A percentile compares a stretch with the other conserved stretches of the same genome.
Conservation (phyloP, 2,888 invertebrate species). For the Helicoverpa assulta region DNA sequence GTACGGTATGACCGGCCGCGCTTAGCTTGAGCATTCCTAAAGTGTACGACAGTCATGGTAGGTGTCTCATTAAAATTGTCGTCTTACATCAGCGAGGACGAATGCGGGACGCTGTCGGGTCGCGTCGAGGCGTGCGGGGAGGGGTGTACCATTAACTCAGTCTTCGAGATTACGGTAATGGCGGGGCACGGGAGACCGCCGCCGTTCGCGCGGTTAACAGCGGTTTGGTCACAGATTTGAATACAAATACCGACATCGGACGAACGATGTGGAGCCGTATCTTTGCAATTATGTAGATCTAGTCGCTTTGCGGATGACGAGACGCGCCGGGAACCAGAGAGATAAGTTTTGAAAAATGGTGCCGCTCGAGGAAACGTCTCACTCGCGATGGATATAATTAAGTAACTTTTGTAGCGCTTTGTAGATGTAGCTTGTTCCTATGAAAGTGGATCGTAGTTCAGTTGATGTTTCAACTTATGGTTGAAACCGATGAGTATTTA, state of each 20-base stretch:
- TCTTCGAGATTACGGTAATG: slow-evolving; percentile 63
- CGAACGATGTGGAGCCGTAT: slow-evolving; percentile 60
- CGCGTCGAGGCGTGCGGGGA: slow-evolving; percentile 3
- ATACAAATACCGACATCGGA: slow-evolving; percentile 65
- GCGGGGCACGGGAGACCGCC: slow-evolving; percentile 47
- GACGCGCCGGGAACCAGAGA: slow-evolving; percentile 47
- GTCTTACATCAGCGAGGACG: slow-evolving; percentile 53
- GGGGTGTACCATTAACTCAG: slow-evolving; percentile 56
- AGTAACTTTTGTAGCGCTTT: slow-evolving; percentile 29
- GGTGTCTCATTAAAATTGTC: slow-evolving; percentile 62
- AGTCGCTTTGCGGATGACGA: slow-evolving; percentile 55
- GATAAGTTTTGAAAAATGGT: slow-evolving; percentile 57
- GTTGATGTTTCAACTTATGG: slow-evolving; percentile 26
- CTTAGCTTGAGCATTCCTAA: slow-evolving; percentile 39
- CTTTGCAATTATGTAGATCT: slow-evolving; percentile 65
- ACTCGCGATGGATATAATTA: slow-evolving; percentile 33
- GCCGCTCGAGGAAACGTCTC: slow-evolving; percentile 23
- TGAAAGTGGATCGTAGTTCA: slow-evolving; percentile 14
- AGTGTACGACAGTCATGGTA: slow-evolving; percentile 44
- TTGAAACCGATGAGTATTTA: slow-evolving; percentile 24
- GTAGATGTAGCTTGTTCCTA: slow-evolving; percentile 21
- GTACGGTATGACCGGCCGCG: slow-evolving; percentile 36
- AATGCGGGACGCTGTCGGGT: slow-evolving; percentile 21
- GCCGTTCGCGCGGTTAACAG: slow-evolving; percentile 58
- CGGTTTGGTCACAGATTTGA: slow-evolving; percentile 66